phyloP scores from a whole-genome alignment of 2,888 invertebrate species.

The Spatulosminthurus flaviceps region DNA sequence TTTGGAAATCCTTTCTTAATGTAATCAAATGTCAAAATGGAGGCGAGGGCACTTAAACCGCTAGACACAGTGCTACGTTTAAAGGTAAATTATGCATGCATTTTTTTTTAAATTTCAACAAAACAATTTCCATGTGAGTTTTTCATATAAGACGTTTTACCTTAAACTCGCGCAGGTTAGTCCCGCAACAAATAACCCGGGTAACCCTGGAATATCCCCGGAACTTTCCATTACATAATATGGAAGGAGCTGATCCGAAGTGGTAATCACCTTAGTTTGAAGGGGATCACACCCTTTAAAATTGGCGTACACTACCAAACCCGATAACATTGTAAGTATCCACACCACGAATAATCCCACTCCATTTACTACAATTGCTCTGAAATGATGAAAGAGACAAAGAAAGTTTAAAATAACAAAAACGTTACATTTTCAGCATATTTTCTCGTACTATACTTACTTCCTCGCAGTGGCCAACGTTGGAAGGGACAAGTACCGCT shows the following conservation, averaged over 20 bases:
- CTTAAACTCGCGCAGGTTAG: constrained; percentile 87
- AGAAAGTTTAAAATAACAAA: too few relatives aligned
- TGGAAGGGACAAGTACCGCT: constrained; percentile 45
- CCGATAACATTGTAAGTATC: constrained; percentile 80
- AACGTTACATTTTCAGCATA: too few relatives aligned
- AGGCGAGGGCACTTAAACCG: constrained; percentile 70
- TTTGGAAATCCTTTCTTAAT: constrained; percentile 56
- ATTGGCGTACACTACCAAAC: constrained; percentile 84
- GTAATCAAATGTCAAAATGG: constrained; percentile 69
- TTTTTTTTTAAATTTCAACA: too few relatives aligned
- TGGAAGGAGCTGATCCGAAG: constrained; percentile 76
- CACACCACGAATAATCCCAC: constrained; percentile 66
- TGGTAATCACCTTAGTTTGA: constrained; percentile 70
- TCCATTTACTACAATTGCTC: constrained; percentile 65
- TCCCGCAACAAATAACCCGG: constrained; percentile 93
- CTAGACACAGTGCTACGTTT: constrained; percentile 69
- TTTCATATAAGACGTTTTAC: neutral
- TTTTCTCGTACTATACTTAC: constrained; percentile 5
- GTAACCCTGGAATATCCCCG: constrained; percentile 78
- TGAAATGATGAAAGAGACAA: constrained; percentile 49
- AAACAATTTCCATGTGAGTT: too few relatives aligned
- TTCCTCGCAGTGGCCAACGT: constrained; percentile 1
- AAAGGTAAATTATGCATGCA: too few relatives aligned
- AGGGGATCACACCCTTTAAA: constrained; percentile 87
- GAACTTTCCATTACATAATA: constrained; percentile 86